These are phyloP conservation scores for Hystrix cristata DNA, from an alignment of 2,113 vertebrate species.

Conservation along the genomic window DNA sequence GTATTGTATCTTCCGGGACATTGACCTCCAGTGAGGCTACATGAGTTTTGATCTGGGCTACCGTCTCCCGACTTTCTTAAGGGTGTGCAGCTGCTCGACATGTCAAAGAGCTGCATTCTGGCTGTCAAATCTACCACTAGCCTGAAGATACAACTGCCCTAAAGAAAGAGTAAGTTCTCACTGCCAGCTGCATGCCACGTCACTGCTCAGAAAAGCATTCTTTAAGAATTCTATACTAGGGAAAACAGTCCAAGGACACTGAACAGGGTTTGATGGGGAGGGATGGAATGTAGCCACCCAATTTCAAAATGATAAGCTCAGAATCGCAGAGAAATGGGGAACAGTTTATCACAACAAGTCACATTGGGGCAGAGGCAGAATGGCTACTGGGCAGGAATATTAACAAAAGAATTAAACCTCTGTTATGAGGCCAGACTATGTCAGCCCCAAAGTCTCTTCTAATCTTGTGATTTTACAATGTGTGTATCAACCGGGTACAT, in stretches of 20 bases:
- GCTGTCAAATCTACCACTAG: background rate
- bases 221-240: background rate
- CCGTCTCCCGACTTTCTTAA: background rate
- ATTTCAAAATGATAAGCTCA: constrained; percentile 53
- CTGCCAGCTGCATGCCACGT: background rate
- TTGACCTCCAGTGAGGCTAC: background rate
- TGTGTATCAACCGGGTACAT: background rate
- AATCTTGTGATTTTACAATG: constrained; percentile 6
- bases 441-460: constrained; percentile 26
- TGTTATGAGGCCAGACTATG: background rate
- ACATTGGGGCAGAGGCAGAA: background rate
- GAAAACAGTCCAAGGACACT: background rate
- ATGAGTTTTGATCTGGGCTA: background rate
- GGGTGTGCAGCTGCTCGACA: background rate
- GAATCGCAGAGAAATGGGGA: background rate
- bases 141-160: background rate
- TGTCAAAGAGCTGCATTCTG: background rate
- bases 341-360: background rate
- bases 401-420: background rate
- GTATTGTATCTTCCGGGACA: background rate
- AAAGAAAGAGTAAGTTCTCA: background rate
- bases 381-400: background rate
- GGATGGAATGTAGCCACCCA: background rate
- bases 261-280: background rate
- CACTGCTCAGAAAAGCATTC: background rate